Evolutionary conservation across 2,113 vertebrate genomes (phyloP), one percentile per base, ranked within the genome.

Genomic region (Brachyhypopomus gauderio): DNA sequence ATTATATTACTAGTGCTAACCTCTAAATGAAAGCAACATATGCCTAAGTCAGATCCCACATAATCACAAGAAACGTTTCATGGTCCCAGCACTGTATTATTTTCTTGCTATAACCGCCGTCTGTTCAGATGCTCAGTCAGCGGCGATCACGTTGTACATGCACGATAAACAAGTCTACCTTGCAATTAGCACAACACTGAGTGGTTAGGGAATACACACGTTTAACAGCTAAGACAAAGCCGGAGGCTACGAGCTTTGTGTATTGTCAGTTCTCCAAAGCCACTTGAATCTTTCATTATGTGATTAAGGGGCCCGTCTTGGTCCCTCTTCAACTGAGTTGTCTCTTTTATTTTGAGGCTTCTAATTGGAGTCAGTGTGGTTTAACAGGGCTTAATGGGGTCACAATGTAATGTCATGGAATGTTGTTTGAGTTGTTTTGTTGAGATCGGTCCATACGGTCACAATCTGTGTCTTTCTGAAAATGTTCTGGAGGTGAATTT

Each of bases 271-370:
- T 85, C 78, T 84, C 76, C 64, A 67, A 70, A 79, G 74, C 77
- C 72, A 78, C 81, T 79, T 70, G 71, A 77, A 83, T 62, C 67
- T 83, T 85, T 83, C 72, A 86, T 86, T 85, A 82, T 86, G 75
- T 86, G 85, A 86, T 86, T 82, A 82, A 84, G 84, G 62, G 82
- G 76, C 81, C 80, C 84, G 67, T 45, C 84, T 87, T 87, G 62
- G 79, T 88, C 80, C 85, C 80, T 74, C 78, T 88, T 76, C 78
- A 88, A 71, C 55, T 77, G 78, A 81, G 69, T 79, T 77, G 62
- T 79, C 63, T 82, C 79, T 83, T 86, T 86, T 77, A 86, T 79
- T 86, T 63, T 63, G 20, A 16, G 22, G 80, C 30, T 75, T 72
- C 72, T 66, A 79, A 80, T 77, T 84, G 64, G 76, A 86, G 73